These are phyloP conservation scores for Drosophila pegasa DNA, from an alignment of 2,888 invertebrate species.

Conservation along the genomic window DNA sequence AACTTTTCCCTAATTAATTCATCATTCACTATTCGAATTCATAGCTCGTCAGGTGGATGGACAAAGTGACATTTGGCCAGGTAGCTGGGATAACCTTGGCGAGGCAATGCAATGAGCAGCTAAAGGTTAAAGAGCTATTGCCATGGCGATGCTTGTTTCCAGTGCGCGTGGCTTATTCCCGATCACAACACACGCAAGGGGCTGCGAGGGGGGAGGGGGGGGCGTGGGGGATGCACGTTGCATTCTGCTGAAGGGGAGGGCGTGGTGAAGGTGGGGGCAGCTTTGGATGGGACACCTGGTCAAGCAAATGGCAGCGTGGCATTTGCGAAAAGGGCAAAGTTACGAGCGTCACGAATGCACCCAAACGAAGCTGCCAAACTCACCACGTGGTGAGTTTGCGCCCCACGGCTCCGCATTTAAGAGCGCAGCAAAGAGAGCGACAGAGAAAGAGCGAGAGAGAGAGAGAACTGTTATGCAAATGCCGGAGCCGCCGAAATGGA, in stretches of 20 bases:
- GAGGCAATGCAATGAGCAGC: no score
- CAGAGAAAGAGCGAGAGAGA: not conserved
- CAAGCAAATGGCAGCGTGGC: slow-evolving; percentile 20
- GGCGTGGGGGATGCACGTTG: not conserved
- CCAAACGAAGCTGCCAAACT: slow-evolving; percentile 11
- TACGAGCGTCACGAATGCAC: slow-evolving; percentile 23
- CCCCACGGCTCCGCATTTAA: slow-evolving; percentile 12
- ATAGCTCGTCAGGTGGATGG: no score
- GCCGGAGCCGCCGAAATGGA: slow-evolving; percentile 25
- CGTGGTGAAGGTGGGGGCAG: no score
- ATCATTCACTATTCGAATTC: no score
- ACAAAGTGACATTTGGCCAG: no score
- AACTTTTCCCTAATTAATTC: no score
- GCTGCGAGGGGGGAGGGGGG: no score
- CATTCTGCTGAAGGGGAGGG: not conserved
- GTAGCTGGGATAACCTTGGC: no score
- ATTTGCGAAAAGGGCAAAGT: slow-evolving; percentile 20
- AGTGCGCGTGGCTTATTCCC: slow-evolving; percentile 16
- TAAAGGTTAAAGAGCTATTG: not conserved
- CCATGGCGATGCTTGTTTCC: not conserved
- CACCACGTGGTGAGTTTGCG: slow-evolving; percentile 39
- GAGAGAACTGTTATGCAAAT: slow-evolving; percentile 38
- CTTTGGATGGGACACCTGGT: slow-evolving; percentile 13
- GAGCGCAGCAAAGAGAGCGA: slow-evolving; percentile 10
- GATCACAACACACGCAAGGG: not conserved